Conservation (phyloP, 2,888 invertebrate genomes). For the Gonocerus acuteangulatus region DNA sequence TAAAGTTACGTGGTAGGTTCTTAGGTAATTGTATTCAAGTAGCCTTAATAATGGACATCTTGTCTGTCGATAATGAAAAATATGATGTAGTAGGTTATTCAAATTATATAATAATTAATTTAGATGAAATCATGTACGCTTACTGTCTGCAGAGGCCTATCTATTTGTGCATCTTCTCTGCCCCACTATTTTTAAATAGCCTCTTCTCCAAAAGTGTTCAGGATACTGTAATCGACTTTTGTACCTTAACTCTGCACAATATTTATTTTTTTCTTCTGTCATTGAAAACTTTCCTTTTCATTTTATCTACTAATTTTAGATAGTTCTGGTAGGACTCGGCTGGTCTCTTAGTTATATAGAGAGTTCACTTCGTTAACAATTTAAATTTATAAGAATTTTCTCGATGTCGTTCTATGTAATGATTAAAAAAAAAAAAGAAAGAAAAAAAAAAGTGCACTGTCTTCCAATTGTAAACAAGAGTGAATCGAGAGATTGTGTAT, state of each 20-base stretch:
- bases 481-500: background rate
- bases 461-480: slow-evolving; percentile 5
- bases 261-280: no score
- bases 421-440: background rate
- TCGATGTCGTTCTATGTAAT: no score
- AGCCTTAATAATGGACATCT: slow-evolving; percentile 15
- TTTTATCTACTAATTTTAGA: background rate
- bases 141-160: slow-evolving; percentile 23
- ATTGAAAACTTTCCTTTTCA: no score
- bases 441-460: slow-evolving; percentile 7
- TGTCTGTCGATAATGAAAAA: background rate
- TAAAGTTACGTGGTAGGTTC: slow-evolving; percentile 8
- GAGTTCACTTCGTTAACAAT: no score
- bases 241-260: no score
- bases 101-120: background rate
- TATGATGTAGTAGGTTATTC: no score
- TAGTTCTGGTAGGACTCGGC: background rate
- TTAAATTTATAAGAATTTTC: no score
- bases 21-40: slow-evolving; percentile 12
- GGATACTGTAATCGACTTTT: no score
- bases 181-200: background rate
- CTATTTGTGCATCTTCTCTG: slow-evolving; percentile 4
- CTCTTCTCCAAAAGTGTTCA: no score
- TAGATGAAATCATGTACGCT: slow-evolving; percentile 23
- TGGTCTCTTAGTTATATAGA: background rate